Evolutionary conservation across 2,113 vertebrate genomes (phyloP), one percentile per base, ranked within the genome.

Genomic region (Cromileptes altivelis): DNA sequence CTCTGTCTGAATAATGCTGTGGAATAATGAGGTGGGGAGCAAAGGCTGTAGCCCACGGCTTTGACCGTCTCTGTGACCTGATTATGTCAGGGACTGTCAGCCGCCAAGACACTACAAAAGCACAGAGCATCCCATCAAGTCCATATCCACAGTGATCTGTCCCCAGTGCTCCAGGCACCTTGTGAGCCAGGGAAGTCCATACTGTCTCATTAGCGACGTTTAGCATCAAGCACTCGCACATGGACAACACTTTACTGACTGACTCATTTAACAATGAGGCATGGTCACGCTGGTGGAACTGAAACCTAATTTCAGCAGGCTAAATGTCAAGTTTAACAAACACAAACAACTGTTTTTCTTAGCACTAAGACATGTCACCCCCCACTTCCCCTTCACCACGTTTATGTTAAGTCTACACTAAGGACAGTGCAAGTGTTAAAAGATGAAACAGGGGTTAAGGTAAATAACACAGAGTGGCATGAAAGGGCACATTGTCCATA

Each of bases 391-490:
- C 25, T 21, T 70, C 40, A 45, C 33, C 40, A 23, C 23, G 37
- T 63, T 81, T 84, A 80, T 88, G 65, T 80, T 27, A 78, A 70
- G 74, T 68, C 78, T 81, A 40, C 68, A 67, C 42, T 14, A 2
- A 70, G 49, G 68, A 85, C 65, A 42, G 71, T 55, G 50, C 15
- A 94, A 92, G 95, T 94, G 96, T 95, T 94, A 96, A 95, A 95
- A 96, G 93, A 97, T 95, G 95, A 95, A 97, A 96, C 95, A 95
- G 94, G 94, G 96, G 96, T 97, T 97, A 97, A 96, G 96, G 95
- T 96, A 96, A 96, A 97, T 95, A 97, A 95, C 96, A 96, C 92
- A 94, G 94, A 95, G 95, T 96, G 97, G 96, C 93, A 93, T 96
- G 70, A 96, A 97, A 97, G 96, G 96, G 96, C 96, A 97, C 92